phyloP scores from a whole-genome alignment of 2,113 vertebrate genomes.

The Ptilonorhynchus violaceus region DNA sequence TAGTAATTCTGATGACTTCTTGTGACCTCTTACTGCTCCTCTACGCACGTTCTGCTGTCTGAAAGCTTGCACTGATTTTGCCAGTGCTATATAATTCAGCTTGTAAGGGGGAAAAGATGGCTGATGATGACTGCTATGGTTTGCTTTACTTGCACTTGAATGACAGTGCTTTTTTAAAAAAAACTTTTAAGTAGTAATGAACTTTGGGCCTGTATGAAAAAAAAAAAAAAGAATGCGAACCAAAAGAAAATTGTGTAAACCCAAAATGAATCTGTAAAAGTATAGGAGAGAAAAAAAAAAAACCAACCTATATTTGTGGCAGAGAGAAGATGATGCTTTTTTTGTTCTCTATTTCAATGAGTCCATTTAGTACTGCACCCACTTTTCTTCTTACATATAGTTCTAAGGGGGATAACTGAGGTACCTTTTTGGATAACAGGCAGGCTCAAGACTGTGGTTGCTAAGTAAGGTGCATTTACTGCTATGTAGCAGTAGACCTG shows the following conservation, averaged over 20 bases:
- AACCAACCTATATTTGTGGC: accelerated
- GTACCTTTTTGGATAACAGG: background rate
- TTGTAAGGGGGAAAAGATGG: background rate
- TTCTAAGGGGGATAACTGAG: background rate
- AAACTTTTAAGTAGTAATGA: background rate
- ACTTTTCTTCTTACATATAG: background rate
- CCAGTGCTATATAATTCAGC: background rate
- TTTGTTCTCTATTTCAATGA: background rate
- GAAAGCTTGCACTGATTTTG: background rate
- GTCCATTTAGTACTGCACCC: accelerated
- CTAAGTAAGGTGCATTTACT: background rate
- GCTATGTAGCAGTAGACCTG: background rate
- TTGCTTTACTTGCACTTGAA: background rate
- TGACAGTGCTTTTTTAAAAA: background rate
- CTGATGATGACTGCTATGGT: background rate
- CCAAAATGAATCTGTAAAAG: background rate
- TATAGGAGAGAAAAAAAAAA: background rate
- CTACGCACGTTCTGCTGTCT: background rate
- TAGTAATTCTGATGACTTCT: background rate
- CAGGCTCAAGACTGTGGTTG: background rate
- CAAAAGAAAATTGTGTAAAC: background rate
- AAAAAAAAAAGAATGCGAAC: background rate
- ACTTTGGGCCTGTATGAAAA: background rate
- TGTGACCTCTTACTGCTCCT: background rate
- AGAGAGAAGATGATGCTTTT: background rate